A percentile compares a stretch with the other conserved stretches of the same genome.
Conservation (phyloP, 2,113 vertebrate genomes). For the Danio rerio region GRCz12tu NC_133191.1:25287501-25288000, state of each 20-base stretch:
- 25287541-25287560: background rate
- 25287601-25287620: background rate
- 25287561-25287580: background rate
- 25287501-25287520: background rate
- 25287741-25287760: background rate
- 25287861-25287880: background rate
- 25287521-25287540: background rate
- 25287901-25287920: background rate
- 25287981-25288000: no score
- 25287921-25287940: background rate
- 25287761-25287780: background rate
- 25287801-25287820: constrained; percentile 2
- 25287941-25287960: background rate
- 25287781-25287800: background rate
- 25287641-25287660: no score
- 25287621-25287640: no score
- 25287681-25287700: background rate
- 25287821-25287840: background rate
- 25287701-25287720: background rate
- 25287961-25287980: no score
- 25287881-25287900: no score
- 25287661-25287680: background rate
- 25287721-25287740: constrained; percentile 6
- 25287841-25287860: background rate
- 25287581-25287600: background rate